Evolutionary conservation across 2,888 invertebrate species (phyloP), one percentile per base, ranked within the genome.

Genomic region (Hedychridium roseum): DNA sequence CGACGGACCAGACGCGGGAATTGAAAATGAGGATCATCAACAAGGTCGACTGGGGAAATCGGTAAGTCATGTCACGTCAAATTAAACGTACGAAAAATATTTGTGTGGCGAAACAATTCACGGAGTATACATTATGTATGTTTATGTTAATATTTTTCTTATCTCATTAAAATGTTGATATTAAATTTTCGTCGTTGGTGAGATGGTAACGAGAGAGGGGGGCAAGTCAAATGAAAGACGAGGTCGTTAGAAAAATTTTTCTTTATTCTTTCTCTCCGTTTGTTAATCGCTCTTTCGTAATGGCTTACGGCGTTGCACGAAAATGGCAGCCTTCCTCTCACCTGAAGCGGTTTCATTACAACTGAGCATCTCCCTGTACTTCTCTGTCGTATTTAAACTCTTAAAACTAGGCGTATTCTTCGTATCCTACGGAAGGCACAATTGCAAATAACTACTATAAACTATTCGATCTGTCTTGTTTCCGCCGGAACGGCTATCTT

Each of bases 11-110:
- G 80, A 92, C 91, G 1, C 82, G 89, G 51, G 94, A 95, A 57
- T 79, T 95, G 48, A 89, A 94, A 74, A 82, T 92, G 70, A 89
- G 90, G 74, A 91, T 95, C 47, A 93, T 93, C 60, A 89, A 90
- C 46, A 94, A 94, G 81, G 91, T 97, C 42, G 96, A 97, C 81
- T 96, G 95, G 95, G 96, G 96, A 41, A 96, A 96, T 83, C 86
- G 92, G 94, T 95, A 80, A 90, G 90, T 86, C 43, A 28, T 32
- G n/a, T n/a, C n/a, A n/a, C n/a, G n/a, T n/a, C n/a, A n/a, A n/a
- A n/a, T n/a, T n/a, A n/a, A n/a, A n/a, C n/a, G n/a, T n/a, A n/a
- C n/a, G n/a, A n/a, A n/a, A n/a, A n/a, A n/a, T n/a, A n/a, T n/a
- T n/a, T n/a, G n/a, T n/a, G n/a, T n/a, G n/a, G n/a, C n/a, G n/a